Evolutionary conservation across 2,888 invertebrate genomes (phyloP), one percentile per base, ranked within the genome.

Genomic region (Mactromeris polynyma): DNA sequence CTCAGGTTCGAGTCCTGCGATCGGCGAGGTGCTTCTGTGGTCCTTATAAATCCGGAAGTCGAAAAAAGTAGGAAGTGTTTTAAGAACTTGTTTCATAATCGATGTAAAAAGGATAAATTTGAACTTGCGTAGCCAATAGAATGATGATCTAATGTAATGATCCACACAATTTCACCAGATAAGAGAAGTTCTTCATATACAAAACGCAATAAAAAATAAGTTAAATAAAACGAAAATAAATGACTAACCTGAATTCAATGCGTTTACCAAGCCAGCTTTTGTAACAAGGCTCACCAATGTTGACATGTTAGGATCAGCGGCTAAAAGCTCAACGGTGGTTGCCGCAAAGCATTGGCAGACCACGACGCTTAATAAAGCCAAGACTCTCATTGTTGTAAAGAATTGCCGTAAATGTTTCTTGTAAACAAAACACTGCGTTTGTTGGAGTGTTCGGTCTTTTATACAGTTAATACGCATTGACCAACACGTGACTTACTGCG

Each of bases 241-340:
- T n/a, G 19, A 46, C 73, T 64, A 46, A 88, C 81, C 84, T 33
- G 42, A 9, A 73, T 85, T 89, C 0, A 92, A 79, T 42, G 92
- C 85, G 36, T 82, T 69, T 9, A 87, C 91, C 9, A 92, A 88
- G 19, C 89, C 88, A 33, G 92, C 92, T 58, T 87, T 78, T 31
- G 84, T 58, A 21, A 92, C 89, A 33, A 90, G 78, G 40, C 69
- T 77, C 7, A 87, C 89, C 33, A 91, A 83, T 0, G 86, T 90
- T 51, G 92, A 92, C 58, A 84, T 85, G 2, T 87, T 58, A 0
- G 90, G 73, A 51, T 90, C 86, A 19, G 51, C 36, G 2, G 78
- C 90, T n/a, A 92, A 58, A 51, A 86, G 33, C 36, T 92, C 91
- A 11, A 92, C 89, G 1, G 85, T 84, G 19, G 84, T 86, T 4